phyloP scores from a whole-genome alignment of 2,113 vertebrate genomes.

The Equus quagga region DNA sequence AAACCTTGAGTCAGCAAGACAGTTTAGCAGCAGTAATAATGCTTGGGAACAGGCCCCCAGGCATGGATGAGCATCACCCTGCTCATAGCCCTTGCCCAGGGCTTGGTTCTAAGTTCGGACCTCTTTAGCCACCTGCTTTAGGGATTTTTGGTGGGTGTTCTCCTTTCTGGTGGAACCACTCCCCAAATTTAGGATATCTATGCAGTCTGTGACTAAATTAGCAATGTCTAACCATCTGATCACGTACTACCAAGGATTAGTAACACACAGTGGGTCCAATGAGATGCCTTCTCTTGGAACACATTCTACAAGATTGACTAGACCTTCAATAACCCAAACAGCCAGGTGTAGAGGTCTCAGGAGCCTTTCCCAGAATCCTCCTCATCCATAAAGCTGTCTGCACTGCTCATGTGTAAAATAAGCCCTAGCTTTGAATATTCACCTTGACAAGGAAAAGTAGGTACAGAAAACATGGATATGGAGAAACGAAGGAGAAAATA shows the following conservation, averaged over 20 bases:
- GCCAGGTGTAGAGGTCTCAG: background rate
- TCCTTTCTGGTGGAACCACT: background rate
- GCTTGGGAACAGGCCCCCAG: background rate
- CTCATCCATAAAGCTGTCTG: rapidly evolving
- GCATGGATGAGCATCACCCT: rapidly evolving
- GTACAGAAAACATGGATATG: background rate
- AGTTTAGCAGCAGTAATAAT: too few relatives aligned
- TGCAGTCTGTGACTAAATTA: too few relatives aligned
- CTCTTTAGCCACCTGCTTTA: background rate
- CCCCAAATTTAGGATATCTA: background rate
- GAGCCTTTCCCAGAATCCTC: background rate
- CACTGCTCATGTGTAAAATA: background rate
- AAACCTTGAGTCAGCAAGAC: background rate
- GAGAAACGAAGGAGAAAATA: background rate
- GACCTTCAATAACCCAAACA: background rate
- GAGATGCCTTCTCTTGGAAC: background rate
- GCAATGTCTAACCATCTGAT: background rate
- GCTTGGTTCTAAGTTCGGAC: background rate
- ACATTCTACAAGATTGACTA: rapidly evolving
- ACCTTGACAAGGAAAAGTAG: background rate
- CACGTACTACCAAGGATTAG: background rate
- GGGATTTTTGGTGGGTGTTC: background rate
- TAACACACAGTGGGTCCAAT: background rate
- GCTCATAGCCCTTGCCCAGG: background rate
- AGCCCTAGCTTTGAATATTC: background rate